Base-by-base conservation (phyloP, 2,113 vertebrate genomes). In the Anguilla japonica region DNA sequence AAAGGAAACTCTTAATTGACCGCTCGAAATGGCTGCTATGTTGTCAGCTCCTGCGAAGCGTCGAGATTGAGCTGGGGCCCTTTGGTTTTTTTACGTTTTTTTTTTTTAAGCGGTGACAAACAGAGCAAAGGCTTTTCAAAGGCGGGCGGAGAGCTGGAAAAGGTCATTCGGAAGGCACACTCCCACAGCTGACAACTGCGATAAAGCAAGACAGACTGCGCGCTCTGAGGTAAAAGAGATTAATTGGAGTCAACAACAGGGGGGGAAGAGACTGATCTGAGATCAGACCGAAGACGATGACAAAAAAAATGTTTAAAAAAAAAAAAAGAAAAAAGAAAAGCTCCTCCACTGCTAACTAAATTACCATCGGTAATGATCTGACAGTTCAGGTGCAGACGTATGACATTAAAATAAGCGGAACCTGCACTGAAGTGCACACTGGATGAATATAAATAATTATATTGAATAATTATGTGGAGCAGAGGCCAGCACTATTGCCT, bases 111-210 rank as follows among this genome's bases (percentile, higher is more conserved):
- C 43, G 40, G 79, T 41, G 79, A n/a, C 16, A 50, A 84, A 81
- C 20, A 15, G 41, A 63, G 80, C n/a, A 63, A 26, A 67, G 60
- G 14, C 11, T 20, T 43, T 84, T n/a, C 84, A 84, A 78, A 84
- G 43, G 81, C 29, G 60, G 34, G 34, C 43, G 39, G 75, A 26
- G n/a, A 41, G 56, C 50, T 83, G 41, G 39, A 71, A 67, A 84
- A 87, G 83, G 83, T 87, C 78, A 83, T 29, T 79, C 78, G 57
- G 80, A 84, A 63, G 22, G 67, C 34, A 14, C 41, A 80, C 18
- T 60, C 75, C 39, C 39, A 67, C 83, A 57, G 40, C 78, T 81
- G 83, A 87, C 82, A 79, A 71, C 53, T 15, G 39, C 43, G 43
- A 84, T 41, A 84, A 34, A 50, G 60, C 22, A 5, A 41, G 29